A percentile compares a stretch with the other conserved stretches of the same genome.
Conservation (phyloP, 2,888 invertebrate species). For the Drosophila falleni region DNA sequence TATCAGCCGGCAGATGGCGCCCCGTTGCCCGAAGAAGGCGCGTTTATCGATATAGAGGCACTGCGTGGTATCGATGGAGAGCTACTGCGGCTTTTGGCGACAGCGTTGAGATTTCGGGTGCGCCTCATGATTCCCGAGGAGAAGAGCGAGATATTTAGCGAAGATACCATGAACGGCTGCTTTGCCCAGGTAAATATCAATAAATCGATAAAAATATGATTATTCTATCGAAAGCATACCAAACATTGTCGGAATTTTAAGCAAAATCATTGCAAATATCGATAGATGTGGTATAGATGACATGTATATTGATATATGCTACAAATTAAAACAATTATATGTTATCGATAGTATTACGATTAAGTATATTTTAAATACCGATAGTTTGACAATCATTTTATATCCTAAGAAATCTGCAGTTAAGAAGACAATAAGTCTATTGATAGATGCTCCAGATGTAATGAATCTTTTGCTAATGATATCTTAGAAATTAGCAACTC, state of each 20-base stretch:
- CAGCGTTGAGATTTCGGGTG: constrained; percentile 67
- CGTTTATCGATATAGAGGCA: constrained; percentile 28
- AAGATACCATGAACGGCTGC: constrained; percentile 60
- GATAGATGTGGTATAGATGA: too few species aligned
- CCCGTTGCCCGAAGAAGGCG: constrained; percentile 19
- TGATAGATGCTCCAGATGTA: background rate
- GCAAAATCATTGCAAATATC: too few species aligned
- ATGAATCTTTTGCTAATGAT: background rate
- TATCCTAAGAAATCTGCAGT: too few species aligned
- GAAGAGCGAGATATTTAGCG: constrained; percentile 38
- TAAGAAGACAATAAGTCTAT: background rate
- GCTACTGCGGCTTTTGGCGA: constrained; percentile 65
- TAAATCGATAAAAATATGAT: too few species aligned
- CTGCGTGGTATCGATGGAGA: constrained; percentile 79
- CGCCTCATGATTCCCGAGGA: constrained; percentile 56
- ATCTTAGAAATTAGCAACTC: background rate
- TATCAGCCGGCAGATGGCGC: constrained; percentile 54
- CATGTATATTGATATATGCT: background rate
- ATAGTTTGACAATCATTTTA: background rate
- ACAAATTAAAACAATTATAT: background rate
- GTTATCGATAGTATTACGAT: constrained; percentile 4
- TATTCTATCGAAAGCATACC: background rate
- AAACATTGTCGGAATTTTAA: background rate
- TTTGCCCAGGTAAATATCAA: constrained; percentile 70
- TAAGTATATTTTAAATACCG: too few species aligned